Evolutionary conservation across 2,797 vertebrate species (phyloP).

Genomic region (Euthynnus affinis): DNA sequence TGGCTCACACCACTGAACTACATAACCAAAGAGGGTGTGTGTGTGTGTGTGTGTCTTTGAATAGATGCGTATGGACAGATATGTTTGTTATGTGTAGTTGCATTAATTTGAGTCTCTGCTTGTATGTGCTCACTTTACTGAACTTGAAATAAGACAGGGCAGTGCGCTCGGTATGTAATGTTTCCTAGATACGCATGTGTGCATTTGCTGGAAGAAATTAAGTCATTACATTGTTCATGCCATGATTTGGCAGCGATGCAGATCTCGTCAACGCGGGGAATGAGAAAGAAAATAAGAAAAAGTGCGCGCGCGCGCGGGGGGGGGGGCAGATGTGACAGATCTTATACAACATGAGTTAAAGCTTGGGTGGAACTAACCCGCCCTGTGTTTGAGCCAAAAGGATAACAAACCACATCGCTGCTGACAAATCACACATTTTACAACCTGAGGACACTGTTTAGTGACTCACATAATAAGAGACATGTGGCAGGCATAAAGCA

Average conservation of each 20-base stretch:
- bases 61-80: constrained; percentile 40
- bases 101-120: constrained; percentile 21
- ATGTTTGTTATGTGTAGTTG: constrained; percentile 21
- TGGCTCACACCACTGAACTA: constrained; percentile 45
- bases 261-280: constrained; percentile 40
- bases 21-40: constrained; percentile 40
- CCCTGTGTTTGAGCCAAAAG: constrained; percentile 47
- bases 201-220: constrained; percentile 63
- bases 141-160: constrained; percentile 37
- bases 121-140: constrained; percentile 29
- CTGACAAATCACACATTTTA: constrained; percentile 63
- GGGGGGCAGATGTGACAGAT: constrained; percentile 47
- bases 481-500: constrained; percentile 16
- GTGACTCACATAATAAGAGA: constrained; percentile 54
- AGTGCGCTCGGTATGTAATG: constrained; percentile 33
- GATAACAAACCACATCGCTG: constrained; percentile 53
- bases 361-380: constrained; percentile 57
- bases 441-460: constrained; percentile 44
- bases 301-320: too few species aligned
- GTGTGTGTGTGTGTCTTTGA: constrained; percentile 13
- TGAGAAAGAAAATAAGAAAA: background rate
- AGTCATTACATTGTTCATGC: constrained; percentile 63
- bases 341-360: constrained; percentile 59
- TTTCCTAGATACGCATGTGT: constrained; percentile 52
- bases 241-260: constrained; percentile 54